Evolutionary conservation across 1,140 invertebrate genomes (phyloP).

Genomic region (Lepidurus couesii): DNA sequence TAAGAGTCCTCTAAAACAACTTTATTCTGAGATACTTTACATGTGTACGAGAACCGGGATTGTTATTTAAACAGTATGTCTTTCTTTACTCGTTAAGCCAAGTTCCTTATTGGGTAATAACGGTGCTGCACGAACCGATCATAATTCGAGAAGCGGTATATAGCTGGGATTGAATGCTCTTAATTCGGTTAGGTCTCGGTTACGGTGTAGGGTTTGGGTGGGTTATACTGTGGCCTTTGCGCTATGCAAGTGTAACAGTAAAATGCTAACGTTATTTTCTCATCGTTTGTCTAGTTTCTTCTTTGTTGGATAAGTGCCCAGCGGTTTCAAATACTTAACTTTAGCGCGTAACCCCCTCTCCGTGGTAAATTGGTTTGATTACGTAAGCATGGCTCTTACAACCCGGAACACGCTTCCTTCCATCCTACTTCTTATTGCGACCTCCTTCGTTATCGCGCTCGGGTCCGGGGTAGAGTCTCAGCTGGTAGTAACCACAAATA

Average conservation of each 20-base stretch:
- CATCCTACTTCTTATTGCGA: neutral
- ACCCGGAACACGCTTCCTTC: slow-evolving; percentile 11
- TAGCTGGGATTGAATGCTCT: neutral
- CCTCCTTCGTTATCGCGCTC: neutral
- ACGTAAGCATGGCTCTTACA: neutral
- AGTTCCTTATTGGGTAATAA: neutral
- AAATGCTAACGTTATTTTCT: neutral
- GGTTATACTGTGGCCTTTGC: neutral
- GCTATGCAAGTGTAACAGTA: neutral
- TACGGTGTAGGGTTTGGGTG: neutral
- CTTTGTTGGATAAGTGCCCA: neutral
- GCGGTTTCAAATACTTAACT: neutral
- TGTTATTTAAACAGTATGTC: neutral
- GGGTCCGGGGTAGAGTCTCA: neutral
- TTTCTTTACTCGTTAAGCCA: neutral
- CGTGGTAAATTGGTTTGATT: neutral
- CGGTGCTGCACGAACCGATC: neutral
- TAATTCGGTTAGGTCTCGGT: neutral
- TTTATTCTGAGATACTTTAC: no score
- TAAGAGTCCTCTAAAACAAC: no score
- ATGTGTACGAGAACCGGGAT: neutral
- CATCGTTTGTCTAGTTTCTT: neutral
- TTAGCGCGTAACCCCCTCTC: neutral
- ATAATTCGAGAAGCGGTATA: neutral
- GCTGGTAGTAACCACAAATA: neutral